Base-by-base conservation (phyloP, 2,113 vertebrate genomes). In the Ia io region DNA sequence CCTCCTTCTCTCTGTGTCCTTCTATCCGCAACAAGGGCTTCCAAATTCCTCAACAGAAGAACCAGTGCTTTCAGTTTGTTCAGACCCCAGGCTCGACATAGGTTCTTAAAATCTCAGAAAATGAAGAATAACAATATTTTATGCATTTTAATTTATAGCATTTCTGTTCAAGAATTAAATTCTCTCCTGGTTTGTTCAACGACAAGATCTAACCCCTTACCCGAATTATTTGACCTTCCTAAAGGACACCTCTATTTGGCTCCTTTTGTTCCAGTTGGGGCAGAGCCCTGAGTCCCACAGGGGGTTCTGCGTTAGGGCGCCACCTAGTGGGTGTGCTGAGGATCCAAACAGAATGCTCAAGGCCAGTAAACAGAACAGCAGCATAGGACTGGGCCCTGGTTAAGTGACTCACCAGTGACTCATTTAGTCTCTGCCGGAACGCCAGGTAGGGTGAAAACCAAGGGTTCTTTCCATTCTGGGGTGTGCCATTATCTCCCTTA, bases 41-140 rank as follows among this genome's bases (percentile, higher is more conserved):
- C 91, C 88, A 91, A 96, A 85, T 93, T 84, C 86, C 67, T 96
- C 70, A 93, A 96, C 73, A 97, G 96, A 98, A 93, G 94, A 94
- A 84, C 56, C 53, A 40, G 77, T 79, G 87, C 90, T 97, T 98
- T 97, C 95, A 97, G 95, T 98, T 96, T 97, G 95, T 80, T 97
- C 93, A 93, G 71, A 96, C 97, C 95, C 97, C 71, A 95, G 95
- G 77, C 80, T 85, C 88, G 92, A 79, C 87, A 70, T 67, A 30
- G 83, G 85, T 88, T 78, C 94, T 98, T 98, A 94, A 97, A 96
- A 98, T 96, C 94, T 28, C 56, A 92, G 82, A 97, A 97, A 95
- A 96, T 96, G 80, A 98, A 96, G 95, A 93, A 82, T 88, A 97
- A 97, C 97, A 98, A 98, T 84, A 93, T 85, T 97, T 56, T 67